Base-by-base conservation (phyloP, 2,888 invertebrate genomes). In the Eurytoma californica region DNA sequence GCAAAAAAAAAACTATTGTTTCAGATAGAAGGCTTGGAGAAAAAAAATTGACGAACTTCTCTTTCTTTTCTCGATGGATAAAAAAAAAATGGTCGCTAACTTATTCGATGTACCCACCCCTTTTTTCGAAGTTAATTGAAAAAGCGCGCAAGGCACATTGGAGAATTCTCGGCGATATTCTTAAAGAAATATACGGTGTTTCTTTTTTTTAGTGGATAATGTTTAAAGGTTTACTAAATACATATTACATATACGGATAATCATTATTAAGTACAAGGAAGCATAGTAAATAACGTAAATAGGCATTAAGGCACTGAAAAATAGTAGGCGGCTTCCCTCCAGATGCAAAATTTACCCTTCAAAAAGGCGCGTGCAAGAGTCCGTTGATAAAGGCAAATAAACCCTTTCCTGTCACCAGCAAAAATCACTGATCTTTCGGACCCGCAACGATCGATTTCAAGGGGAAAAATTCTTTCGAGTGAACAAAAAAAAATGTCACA, bases 241-340 rank as follows among this genome's bases (percentile, higher is more conserved):
- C 86, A 83, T 84, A 85, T 80, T 85, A 86, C 86, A 85, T 88
- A 86, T 88, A 89, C 86, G 88, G 86, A 88, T 90, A 90, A 89
- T 88, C 88, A 87, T 89, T 86, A 87, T 89, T 90, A 90, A 87
- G 89, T 90, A 89, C 89, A 88, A 87, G 84, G 86, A 82, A 86
- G 82, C 86, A 89, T 90, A 89, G 87, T 86, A 87, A 88, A 85
- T 87, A 88, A 88, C 81, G 82, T 87, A 85, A 83, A 86, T 88
- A 88, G 87, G 83, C 87, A 83, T 86, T 87, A 87, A 88, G 87
- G 83, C 85, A 83, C 84, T 85, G 84, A 85, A 84, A 84, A 75
- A 79, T 85, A 86, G 86, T 86, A 86, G 86, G 84, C 83, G 81
- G 87, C 85, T 86, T 86, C 84, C 82, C 88, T 88, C 88, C 88